Evolutionary conservation across 2,113 vertebrate species (phyloP), one percentile per base, ranked within the genome.

Genomic region (Tragelaphus strepsiceros): DNA sequence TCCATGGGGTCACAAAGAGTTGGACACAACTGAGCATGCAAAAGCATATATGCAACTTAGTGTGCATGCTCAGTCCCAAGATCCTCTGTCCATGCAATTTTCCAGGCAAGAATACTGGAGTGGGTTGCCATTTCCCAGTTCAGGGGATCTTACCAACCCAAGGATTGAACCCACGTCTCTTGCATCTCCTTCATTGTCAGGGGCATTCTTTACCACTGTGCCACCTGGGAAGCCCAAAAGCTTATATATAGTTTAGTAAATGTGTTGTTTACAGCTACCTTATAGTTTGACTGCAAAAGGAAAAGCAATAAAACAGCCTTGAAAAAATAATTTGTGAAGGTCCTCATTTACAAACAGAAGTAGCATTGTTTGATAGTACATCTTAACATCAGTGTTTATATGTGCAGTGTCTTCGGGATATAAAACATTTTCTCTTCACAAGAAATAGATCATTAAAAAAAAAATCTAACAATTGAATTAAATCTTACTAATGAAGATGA

Each of bases 401-500:
- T 3, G 13, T 59, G 13, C 91, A 51, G 4, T 81, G 2, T 54
- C 11, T 84, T 49, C n/a, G 58, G 24, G 53, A 88, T 83, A 77
- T 53, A 80, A 30, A 91, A 35, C 0, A 61, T 24, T 62, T 71
- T 22, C 30, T 82, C 10, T 5, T 49, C n/a, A 74, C 32, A 89
- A 82, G 22, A 93, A 97, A 95, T 54, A 67, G 43, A n/a, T 30
- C 10, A 64, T 39, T 39, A 43, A 0, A 6, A 30, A 51, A 87
- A 56, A 86, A 74, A 24, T 11, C 28, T 77, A 92, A 39, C 16
- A 86, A 11, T 81, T 62, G 35, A 93, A 90, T 7, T 49, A 77
- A 56, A 56, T 96, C 46, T 61, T 97, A 86, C 19, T 74, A 95
- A 81, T 2, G 67, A 81, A 93, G n/a, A 95, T 87, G 53, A 95